Evolutionary conservation across 2,888 invertebrate genomes (phyloP).

Genomic region (Sinotaia quadrata): DNA sequence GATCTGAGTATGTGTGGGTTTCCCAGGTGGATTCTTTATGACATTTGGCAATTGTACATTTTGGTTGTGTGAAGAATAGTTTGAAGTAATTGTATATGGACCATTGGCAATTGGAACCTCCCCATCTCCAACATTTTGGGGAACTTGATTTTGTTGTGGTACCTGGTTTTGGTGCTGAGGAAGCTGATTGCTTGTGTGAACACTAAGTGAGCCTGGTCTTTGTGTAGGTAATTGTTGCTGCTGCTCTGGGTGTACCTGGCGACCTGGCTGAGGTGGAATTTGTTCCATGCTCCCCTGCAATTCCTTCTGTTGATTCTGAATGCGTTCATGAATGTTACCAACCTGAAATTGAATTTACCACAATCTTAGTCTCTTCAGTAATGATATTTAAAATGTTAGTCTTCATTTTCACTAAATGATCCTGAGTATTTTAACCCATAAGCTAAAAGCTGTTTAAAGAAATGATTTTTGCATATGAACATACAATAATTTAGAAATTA

Average conservation of each 20-base stretch:
- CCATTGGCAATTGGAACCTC: conserved; percentile 29
- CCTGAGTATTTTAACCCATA: too few species aligned
- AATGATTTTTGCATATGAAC: too few species aligned
- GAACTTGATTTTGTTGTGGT: conserved; percentile 18
- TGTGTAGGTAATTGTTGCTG: conserved; percentile 4
- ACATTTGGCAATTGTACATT: background rate
- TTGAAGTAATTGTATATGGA: conserved; percentile 25
- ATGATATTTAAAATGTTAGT: too few species aligned
- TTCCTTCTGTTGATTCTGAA: conserved; percentile 9
- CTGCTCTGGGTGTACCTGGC: conserved; percentile 26
- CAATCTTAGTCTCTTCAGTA: too few species aligned
- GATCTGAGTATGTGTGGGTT: background rate
- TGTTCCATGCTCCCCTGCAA: conserved; percentile 5
- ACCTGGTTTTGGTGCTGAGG: conserved; percentile 16
- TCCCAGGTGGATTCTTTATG: background rate
- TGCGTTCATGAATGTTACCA: conserved; percentile 21
- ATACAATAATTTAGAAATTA: too few species aligned
- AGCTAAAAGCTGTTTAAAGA: too few species aligned
- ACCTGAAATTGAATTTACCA: too few species aligned
- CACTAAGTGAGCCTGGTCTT: conserved; percentile 13
- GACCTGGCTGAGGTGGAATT: conserved; percentile 25
- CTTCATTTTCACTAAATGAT: too few species aligned
- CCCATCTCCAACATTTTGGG: conserved; percentile 3
- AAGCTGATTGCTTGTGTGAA: background rate
- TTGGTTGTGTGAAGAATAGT: conserved; percentile 30